Percentiles rank a stretch among this genome's conserved stretches.
Conservation (phyloP, 2,888 invertebrate genomes). For the Esperia sulphurella region DNA sequence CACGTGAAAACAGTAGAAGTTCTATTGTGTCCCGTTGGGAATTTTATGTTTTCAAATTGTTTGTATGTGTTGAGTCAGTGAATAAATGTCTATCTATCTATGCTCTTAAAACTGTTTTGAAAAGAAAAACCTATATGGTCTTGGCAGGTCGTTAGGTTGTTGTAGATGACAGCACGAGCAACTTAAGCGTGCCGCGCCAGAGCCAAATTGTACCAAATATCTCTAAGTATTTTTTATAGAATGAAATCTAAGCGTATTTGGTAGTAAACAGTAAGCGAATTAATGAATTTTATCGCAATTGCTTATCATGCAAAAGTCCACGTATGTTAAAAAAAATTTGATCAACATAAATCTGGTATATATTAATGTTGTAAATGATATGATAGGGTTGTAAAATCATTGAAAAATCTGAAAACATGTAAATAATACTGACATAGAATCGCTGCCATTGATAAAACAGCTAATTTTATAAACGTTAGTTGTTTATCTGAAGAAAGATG, state of each 20-base stretch:
- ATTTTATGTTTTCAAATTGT: no score
- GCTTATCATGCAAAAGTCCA: slow-evolving; percentile 25
- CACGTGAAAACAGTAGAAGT: no score
- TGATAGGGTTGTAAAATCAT: background rate
- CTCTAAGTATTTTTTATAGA: no score
- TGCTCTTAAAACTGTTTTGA: no score
- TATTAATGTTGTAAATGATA: background rate
- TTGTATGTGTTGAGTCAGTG: no score
- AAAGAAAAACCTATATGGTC: no score
- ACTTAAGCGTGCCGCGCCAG: no score
- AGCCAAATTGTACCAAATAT: no score
- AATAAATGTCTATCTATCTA: no score
- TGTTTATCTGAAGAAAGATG: slow-evolving; percentile 73
- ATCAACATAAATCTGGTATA: background rate
- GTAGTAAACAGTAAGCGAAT: slow-evolving; percentile 6
- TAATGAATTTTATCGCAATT: slow-evolving; percentile 22
- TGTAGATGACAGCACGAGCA: no score
- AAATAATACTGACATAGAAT: slow-evolving; percentile 89
- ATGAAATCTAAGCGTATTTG: background rate
- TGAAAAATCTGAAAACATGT: slow-evolving; percentile 2
- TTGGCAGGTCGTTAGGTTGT: no score
- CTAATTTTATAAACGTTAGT: slow-evolving; percentile 82
- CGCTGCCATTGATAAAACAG: slow-evolving; percentile 93
- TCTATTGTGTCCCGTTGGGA: no score
- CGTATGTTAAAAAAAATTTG: slow-evolving; percentile 33